These are phyloP conservation scores for Chrysomallon squamiferum DNA, from an alignment of 1,140 invertebrate genomes.

Conservation along the genomic window DNA sequence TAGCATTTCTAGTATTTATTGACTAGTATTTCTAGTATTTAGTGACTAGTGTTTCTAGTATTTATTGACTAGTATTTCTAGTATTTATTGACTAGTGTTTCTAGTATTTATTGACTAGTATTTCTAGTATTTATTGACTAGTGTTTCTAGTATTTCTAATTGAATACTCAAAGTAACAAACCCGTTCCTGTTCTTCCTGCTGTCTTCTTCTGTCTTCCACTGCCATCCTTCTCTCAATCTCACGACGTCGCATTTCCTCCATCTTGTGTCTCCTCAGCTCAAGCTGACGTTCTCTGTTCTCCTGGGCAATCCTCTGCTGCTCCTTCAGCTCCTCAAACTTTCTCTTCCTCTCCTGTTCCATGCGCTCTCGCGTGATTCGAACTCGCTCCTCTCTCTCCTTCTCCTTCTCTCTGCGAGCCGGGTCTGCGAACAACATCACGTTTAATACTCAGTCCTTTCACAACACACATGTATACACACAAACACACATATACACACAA, in stretches of 20 bases:
- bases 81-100: too few species aligned
- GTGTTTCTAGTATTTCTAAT: too few species aligned
- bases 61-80: too few species aligned
- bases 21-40: too few species aligned
- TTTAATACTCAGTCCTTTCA: not conserved
- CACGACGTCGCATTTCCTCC: constrained; percentile 51
- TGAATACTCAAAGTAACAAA: constrained; percentile 28
- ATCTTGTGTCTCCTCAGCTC: constrained; percentile 53
- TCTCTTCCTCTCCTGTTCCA: constrained; percentile 47
- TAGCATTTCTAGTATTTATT: too few species aligned
- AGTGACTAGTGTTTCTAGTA: too few species aligned
- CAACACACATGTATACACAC: too few species aligned
- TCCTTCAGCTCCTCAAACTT: constrained; percentile 56
- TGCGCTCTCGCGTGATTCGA: constrained; percentile 39
- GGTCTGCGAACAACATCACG: constrained; percentile 31
- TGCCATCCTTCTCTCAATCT: constrained; percentile 46
- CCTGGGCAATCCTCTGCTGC: constrained; percentile 51
- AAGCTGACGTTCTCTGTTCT: constrained; percentile 53
- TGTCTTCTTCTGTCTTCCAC: constrained; percentile 50
- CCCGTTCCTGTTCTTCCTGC: constrained; percentile 46
- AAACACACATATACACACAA: too few species aligned
- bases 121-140: too few species aligned
- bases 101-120: too few species aligned
- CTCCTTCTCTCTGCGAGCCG: constrained; percentile 46
- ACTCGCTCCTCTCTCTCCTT: constrained; percentile 53